phyloP scores from a whole-genome alignment of 2,797 vertebrate genomes.

The Falco novaeseelandiae region DNA sequence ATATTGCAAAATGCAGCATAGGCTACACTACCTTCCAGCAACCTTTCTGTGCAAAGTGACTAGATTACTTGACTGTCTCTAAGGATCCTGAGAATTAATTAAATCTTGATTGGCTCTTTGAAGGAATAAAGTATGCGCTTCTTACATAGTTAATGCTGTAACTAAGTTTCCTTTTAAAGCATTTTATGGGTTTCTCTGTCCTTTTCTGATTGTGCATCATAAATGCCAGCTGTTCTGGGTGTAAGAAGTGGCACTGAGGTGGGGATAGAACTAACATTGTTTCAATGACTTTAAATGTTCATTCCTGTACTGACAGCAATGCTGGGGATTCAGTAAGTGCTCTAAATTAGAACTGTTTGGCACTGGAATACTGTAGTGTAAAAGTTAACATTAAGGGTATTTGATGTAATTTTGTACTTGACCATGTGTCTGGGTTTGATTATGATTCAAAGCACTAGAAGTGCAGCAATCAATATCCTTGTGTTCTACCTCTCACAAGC shows the following conservation, averaged over 20 bases:
- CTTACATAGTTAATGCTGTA: not conserved
- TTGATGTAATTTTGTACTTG: not conserved
- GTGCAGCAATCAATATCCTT: not conserved
- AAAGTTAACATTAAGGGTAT: not conserved
- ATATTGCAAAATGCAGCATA: not conserved
- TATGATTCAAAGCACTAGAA: not conserved
- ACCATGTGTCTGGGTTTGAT: not conserved
- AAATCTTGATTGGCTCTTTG: not conserved
- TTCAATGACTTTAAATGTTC: not conserved
- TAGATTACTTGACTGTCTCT: not conserved
- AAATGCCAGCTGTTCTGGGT: not conserved
- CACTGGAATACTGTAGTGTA: not conserved
- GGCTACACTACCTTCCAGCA: not conserved
- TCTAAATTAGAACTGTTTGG: not conserved
- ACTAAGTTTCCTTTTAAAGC: not conserved
- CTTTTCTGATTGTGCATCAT: not conserved
- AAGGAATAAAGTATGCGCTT: not conserved
- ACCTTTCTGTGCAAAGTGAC: not conserved
- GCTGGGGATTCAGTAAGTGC: not conserved
- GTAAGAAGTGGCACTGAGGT: not conserved
- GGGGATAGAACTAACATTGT: not conserved
- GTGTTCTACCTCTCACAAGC: not conserved
- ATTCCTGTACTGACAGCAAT: not conserved
- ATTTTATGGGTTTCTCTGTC: not conserved
- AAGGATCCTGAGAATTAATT: not conserved